Evolutionary conservation across 2,113 vertebrate species (phyloP), one percentile per base, ranked within the genome.

Genomic region (Tachuris rubrigastra): DNA sequence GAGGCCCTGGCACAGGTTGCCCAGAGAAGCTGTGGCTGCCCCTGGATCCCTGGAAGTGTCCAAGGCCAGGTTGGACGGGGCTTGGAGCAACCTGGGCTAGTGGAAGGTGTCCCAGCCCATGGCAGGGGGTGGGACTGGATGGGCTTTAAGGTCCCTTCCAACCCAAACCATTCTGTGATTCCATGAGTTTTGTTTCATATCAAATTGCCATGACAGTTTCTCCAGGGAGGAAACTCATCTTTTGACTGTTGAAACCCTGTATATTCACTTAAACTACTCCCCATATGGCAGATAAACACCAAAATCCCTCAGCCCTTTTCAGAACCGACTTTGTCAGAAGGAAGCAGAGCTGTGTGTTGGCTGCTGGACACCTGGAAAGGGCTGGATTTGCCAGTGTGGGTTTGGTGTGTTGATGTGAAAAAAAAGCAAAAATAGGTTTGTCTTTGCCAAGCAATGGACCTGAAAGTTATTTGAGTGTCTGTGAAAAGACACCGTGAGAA

Each of bases 101-200:
- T 47, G 69, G 69, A 0, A 85, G 23, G 19, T 24, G 60, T 58
- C 71, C 50, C 69, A 65, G 41, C 39, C 71, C 27, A 9, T 18
- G 49, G 49, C 19, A 19, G 23, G n/a, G 41, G 28, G 7, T 39
- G 59, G 28, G 1, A 22, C 14, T 9, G 39, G 50, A 0, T 56
- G 30, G 1, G 1, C 2, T 66, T 8, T 30, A 4, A 6, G 4
- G 8, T 66, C 10, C 20, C 1, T 44, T 68, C 31, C 21, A 67
- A 14, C 35, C 25, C 2, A 50, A 76, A 59, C 13, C 3, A 3
- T 6, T 59, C 13, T 50, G 13, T 33, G 37, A 35, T 76, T 76
- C 52, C 8, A 0, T 9, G 30, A 16, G 28, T 35, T 35, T 41
- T n/a, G 69, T 60, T 15, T 0, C 12, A 4, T 30, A 10, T 5